phyloP scores from a whole-genome alignment of 2,113 vertebrate genomes.

The Gallinago jamesoni region DNA sequence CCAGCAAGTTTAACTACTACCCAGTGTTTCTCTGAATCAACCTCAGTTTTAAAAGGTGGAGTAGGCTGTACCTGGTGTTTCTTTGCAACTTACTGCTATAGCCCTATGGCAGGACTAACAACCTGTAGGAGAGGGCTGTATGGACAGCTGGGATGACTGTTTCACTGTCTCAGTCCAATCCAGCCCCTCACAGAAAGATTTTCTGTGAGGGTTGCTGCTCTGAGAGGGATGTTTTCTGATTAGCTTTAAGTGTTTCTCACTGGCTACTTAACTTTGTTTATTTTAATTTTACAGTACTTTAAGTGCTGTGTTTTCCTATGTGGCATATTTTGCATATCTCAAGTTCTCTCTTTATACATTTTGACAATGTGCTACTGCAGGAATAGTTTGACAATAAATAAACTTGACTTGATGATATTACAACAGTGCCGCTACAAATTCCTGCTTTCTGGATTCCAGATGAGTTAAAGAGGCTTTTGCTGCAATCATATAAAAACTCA shows the following conservation, averaged over 20 bases:
- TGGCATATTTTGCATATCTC: slow-evolving; percentile 37
- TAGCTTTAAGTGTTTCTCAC: not conserved
- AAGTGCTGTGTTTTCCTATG: slow-evolving; percentile 5
- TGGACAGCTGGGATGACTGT: not conserved
- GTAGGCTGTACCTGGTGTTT: not conserved
- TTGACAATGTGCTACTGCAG: slow-evolving; percentile 43
- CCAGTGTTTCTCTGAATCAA: not conserved
- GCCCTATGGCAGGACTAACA: not conserved
- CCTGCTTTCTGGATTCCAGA: not conserved
- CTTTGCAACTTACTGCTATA: not conserved
- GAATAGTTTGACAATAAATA: slow-evolving; percentile 31
- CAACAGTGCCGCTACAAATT: not conserved
- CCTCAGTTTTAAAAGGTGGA: not conserved
- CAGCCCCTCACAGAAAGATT: not conserved
- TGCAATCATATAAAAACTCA: slow-evolving; percentile 21
- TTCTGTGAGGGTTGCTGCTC: not conserved
- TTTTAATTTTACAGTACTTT: not conserved
- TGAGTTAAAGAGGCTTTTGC: slow-evolving; percentile 12
- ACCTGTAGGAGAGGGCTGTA: not conserved
- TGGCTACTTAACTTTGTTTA: slow-evolving; percentile 13
- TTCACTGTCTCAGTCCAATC: not conserved
- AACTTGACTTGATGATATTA: slow-evolving; percentile 43
- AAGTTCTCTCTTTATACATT: slow-evolving; percentile 24
- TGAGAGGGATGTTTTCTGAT: not conserved
- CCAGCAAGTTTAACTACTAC: not conserved